Conservation (phyloP, 2,113 vertebrate genomes). For the Penelope pileata region DNA sequence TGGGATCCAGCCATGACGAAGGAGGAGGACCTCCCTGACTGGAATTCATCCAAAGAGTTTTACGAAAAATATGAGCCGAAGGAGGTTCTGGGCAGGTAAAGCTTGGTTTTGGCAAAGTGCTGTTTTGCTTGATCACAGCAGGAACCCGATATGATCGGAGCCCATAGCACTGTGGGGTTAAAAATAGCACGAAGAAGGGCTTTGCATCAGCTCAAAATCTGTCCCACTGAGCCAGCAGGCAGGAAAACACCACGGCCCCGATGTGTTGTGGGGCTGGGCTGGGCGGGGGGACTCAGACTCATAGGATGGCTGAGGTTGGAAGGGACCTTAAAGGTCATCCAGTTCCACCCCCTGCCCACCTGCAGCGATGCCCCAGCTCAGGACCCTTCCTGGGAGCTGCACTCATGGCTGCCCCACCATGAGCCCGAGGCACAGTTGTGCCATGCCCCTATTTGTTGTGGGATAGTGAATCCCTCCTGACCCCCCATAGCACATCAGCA, state of each 20-base stretch:
- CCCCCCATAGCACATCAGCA: not conserved
- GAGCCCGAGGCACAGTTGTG: not conserved
- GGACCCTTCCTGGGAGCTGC: not conserved
- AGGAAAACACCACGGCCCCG: not conserved
- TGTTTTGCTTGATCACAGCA: not conserved
- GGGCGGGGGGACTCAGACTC: not conserved
- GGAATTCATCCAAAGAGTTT: conserved; percentile 88
- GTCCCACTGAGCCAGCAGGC: not conserved
- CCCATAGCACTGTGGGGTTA: not conserved
- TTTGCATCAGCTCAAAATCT: not conserved
- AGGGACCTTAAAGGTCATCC: not conserved
- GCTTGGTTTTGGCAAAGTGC: not conserved
- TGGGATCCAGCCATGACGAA: conserved; percentile 75
- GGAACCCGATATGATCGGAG: not conserved
- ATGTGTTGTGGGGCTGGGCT: rapidly evolving
- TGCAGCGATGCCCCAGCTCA: not conserved
- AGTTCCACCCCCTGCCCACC: not conserved
- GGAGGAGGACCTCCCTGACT: conserved; percentile 87
- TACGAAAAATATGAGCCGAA: conserved; percentile 96
- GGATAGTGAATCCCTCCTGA: not conserved
- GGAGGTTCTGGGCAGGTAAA: conserved; percentile 88
- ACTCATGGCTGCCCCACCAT: not conserved
- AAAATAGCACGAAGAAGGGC: not conserved
- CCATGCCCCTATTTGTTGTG: not conserved
- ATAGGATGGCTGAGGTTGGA: not conserved